Percentiles rank a stretch among this genome's conserved stretches.
Evolutionary conservation across 1,140 invertebrate genomes (phyloP).

Genomic region (Cecropterus lyciades): DNA sequence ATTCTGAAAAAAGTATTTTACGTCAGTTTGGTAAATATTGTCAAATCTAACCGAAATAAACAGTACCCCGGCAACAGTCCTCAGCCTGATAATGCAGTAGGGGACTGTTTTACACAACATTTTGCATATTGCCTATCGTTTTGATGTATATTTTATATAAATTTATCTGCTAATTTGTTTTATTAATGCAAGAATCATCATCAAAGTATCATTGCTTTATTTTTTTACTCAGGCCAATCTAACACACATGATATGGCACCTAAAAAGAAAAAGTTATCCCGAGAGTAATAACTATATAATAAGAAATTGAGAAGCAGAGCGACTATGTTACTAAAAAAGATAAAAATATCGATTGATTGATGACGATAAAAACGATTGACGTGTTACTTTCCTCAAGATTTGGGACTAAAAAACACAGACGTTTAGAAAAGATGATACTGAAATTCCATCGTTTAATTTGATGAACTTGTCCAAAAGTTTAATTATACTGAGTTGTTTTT

Average conservation of each 20-base stretch:
- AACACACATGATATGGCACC: too few relatives aligned
- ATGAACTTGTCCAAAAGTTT: too few relatives aligned
- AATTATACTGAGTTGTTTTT: too few relatives aligned
- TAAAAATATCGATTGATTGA: too few relatives aligned
- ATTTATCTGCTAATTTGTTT: slow-evolving; percentile 34
- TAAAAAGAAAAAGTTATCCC: too few relatives aligned
- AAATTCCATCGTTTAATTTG: too few relatives aligned
- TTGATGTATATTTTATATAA: slow-evolving; percentile 40
- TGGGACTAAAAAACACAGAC: too few relatives aligned
- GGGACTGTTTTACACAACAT: slow-evolving; percentile 36
- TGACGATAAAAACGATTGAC: too few relatives aligned
- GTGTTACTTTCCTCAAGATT: too few relatives aligned
- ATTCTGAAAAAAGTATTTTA: slow-evolving; percentile 16
- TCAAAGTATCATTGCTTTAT: slow-evolving; percentile 36
- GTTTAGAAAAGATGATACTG: too few relatives aligned
- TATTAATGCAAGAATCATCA: slow-evolving; percentile 36
- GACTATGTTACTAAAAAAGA: slow-evolving; percentile 42
- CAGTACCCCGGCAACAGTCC: slow-evolving; percentile 16
- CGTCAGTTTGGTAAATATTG: slow-evolving; percentile 33
- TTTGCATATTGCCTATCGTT: slow-evolving; percentile 29
- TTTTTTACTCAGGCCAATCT: too few relatives aligned
- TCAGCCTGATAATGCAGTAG: not conserved
- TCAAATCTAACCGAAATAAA: slow-evolving; percentile 33
- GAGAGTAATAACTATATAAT: slow-evolving; percentile 44
- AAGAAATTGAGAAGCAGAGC: slow-evolving; percentile 46